These are phyloP conservation scores for Amia ocellicauda DNA, from an alignment of 2,113 vertebrate genomes.

Conservation along the genomic window DNA sequence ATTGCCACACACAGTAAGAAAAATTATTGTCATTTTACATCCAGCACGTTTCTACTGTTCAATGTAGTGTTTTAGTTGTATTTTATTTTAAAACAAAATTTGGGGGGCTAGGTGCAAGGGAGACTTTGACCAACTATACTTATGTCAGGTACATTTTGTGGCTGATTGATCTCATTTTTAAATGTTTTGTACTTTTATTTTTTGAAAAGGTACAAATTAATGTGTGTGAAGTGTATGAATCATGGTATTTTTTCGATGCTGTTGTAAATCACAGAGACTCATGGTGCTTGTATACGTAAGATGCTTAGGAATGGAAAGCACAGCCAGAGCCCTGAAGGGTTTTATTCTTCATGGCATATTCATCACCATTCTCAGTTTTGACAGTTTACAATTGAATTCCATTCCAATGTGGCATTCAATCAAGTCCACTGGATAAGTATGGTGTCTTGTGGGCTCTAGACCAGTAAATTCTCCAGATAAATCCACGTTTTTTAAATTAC, in stretches of 20 bases:
- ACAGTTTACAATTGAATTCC: slow-evolving; percentile 4
- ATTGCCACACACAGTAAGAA: no score
- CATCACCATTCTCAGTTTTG: not conserved
- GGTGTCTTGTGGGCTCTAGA: slow-evolving; percentile 1
- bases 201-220: not conserved
- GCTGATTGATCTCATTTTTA: no score
- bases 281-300: not conserved
- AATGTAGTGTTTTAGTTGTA: no score
- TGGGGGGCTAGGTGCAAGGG: no score
- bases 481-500: not conserved
- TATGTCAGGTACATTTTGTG: no score
- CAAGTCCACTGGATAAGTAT: not conserved
- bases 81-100: no score
- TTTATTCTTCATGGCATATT: slow-evolving; percentile 7
- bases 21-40: no score
- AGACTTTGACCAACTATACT: no score
- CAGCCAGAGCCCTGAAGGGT: not conserved
- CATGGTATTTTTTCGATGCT: not conserved
- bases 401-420: not conserved
- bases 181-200: not conserved
- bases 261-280: not conserved
- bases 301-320: not conserved
- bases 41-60: no score
- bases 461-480: not conserved
- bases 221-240: not conserved